Conservation (phyloP, 2,888 invertebrate genomes). For the Protonemura montana region DNA sequence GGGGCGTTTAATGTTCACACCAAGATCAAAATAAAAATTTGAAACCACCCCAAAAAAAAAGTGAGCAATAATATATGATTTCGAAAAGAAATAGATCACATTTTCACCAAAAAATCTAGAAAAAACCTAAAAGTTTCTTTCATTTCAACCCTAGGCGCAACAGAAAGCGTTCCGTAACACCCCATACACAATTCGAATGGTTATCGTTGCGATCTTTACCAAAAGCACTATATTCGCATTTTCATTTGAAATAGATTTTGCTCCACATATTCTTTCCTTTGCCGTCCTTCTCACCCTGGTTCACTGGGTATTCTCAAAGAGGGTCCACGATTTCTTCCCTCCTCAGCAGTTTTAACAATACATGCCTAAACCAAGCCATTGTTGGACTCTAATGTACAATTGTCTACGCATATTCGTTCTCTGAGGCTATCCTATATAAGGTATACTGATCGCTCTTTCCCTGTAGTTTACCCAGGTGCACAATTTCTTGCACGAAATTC, state of each 20-base stretch:
- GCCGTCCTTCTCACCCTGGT: not conserved
- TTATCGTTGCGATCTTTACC: not conserved
- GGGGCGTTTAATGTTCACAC: too few species aligned
- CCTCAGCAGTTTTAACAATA: not conserved
- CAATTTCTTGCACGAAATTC: not conserved
- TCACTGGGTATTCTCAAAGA: not conserved
- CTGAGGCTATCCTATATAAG: not conserved
- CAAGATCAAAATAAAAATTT: not conserved
- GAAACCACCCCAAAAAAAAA: not conserved
- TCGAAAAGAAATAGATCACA: not conserved
- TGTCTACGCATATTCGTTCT: constrained; percentile 21
- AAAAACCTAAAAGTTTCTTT: not conserved
- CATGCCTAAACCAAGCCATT: not conserved
- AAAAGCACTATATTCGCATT: not conserved
- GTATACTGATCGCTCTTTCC: not conserved
- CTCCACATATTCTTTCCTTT: not conserved
- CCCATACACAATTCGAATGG: not conserved
- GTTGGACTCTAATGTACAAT: constrained; percentile 12
- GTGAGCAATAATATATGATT: not conserved
- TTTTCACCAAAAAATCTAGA: not conserved
- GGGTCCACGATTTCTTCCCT: not conserved
- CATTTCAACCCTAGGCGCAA: not conserved
- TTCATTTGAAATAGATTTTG: not conserved
- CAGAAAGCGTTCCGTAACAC: not conserved
- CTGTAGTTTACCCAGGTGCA: not conserved